Conservation (phyloP, 2,888 invertebrate genomes). For the Odontocolon sp. region DNA sequence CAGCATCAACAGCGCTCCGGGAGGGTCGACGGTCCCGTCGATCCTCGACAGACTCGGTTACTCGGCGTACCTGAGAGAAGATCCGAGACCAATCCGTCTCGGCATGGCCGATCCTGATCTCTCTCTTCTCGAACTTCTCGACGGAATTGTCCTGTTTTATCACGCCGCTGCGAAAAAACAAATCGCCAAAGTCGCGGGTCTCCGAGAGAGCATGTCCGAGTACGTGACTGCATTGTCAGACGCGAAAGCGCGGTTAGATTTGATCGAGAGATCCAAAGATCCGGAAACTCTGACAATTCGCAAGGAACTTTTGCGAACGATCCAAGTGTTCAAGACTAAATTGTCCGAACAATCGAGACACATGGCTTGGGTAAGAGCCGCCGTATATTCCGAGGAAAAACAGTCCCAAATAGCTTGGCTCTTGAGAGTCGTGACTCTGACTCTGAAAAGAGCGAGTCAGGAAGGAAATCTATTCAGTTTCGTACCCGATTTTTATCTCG, state of each 20-base stretch:
- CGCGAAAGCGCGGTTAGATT: conserved; percentile 81
- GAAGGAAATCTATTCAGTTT: conserved; percentile 86
- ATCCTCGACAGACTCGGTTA: conserved; percentile 72
- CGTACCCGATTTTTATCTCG: conserved; percentile 88
- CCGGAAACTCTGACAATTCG: conserved; percentile 79
- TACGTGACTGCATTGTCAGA: conserved; percentile 85
- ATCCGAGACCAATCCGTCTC: conserved; percentile 77
- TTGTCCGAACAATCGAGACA: conserved; percentile 84
- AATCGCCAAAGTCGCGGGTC: conserved; percentile 82
- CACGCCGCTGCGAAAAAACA: conserved; percentile 87
- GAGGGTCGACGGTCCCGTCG: conserved; percentile 58
- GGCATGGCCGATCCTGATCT: conserved; percentile 81
- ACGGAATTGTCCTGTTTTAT: conserved; percentile 86
- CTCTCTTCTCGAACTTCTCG: conserved; percentile 84
- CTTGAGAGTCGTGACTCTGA: conserved; percentile 84
- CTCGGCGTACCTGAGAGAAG: conserved; percentile 68
- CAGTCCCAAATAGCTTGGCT: conserved; percentile 85
- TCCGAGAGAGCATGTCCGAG: conserved; percentile 86
- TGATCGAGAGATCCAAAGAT: conserved; percentile 73
- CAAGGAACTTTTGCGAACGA: conserved; percentile 83
- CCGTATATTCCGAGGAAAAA: conserved; percentile 85
- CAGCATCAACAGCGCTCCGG: conserved; percentile 67
- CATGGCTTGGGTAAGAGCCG: conserved; percentile 87
- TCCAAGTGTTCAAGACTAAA: conserved; percentile 84
- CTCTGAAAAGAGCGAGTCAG: conserved; percentile 84